These are phyloP conservation scores for Rosalia funebris DNA, from an alignment of 2,888 invertebrate genomes.

Conservation along the genomic window DNA sequence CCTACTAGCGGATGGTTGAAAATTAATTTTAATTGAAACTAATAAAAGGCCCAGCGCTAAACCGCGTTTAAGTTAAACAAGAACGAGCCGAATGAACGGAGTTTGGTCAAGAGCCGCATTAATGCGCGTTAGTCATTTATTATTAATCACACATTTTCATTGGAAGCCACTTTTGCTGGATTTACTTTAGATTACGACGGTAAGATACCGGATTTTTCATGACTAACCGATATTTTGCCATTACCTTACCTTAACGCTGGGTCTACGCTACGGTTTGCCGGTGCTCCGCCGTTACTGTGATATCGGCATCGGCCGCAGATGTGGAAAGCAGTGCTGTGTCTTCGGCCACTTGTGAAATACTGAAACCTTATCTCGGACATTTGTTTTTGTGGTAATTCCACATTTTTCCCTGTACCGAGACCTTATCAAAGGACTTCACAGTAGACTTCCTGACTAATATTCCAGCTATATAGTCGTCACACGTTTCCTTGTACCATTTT, in stretches of 20 bases:
- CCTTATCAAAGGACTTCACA: background rate
- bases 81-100: constrained; percentile 33
- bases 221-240: constrained; percentile 32
- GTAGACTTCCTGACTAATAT: background rate
- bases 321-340: background rate
- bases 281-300: constrained; percentile 7
- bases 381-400: constrained; percentile 18
- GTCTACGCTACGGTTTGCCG: background rate
- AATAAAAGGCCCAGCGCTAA: constrained; percentile 50
- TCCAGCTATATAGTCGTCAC: no score
- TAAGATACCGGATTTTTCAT: constrained; percentile 30
- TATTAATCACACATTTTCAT: constrained; percentile 47
- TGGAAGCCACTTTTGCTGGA: constrained; percentile 36
- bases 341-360: constrained; percentile 1
- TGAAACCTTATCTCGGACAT: background rate
- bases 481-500: no score
- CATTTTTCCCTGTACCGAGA: constrained; percentile 1
- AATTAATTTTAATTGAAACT: constrained; percentile 62
- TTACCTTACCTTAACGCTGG: constrained; percentile 32
- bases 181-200: constrained; percentile 31
- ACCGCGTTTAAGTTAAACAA: constrained; percentile 39
- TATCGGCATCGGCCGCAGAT: background rate
- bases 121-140: constrained; percentile 46
- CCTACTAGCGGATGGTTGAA: constrained; percentile 60
- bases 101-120: constrained; percentile 48